Evolutionary conservation across 2,113 vertebrate species (phyloP), one percentile per base, ranked within the genome.

Genomic region (Hippoglossus stenolepis): DNA sequence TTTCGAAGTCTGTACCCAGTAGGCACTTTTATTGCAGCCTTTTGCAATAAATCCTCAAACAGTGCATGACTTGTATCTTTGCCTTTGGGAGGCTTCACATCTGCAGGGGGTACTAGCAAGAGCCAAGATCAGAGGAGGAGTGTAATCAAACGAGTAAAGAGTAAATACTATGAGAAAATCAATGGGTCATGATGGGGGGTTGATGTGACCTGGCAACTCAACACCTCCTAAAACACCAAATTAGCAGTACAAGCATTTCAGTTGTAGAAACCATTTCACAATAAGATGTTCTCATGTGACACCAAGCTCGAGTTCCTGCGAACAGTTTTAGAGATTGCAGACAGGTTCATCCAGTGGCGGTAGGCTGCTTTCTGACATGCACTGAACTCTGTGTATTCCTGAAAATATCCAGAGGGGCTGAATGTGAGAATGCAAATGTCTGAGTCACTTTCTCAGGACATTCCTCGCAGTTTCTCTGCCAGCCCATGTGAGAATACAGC

Each of bases 31-130:
- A 84, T 24, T 45, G 62, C 17, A 62, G 43, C 14, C 20, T 43
- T 43, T 18, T 45, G 59, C 53, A 65, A 58, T 75, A 43, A 56
- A 62, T 84, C 45, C 73, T 38, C 66, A 62, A 73, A 67, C 17
- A 13, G 24, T 35, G 18, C 40, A n/a, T 31, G 38, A 31, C 28
- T 62, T 65, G 40, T 54, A 60, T 76, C 64, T 80, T 79, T 79
- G 70, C 40, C 59, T 66, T 56, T 31, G 54, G 54, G 70, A 79
- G 53, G 26, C 35, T 79, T 7, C 35, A 38, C 5, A 49, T 73
- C 80, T 28, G 31, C 66, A 51, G 75, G 70, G 60, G 53, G 65
- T 56, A 54, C 12, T 2, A 7, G 23, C 49, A 28, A 70, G 61
- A 75, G 28, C 56, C 75, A 53, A 76, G 67, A 72, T 80, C 58